Conservation (phyloP, 2,113 vertebrate species). For the Ciconia maguari region DNA sequence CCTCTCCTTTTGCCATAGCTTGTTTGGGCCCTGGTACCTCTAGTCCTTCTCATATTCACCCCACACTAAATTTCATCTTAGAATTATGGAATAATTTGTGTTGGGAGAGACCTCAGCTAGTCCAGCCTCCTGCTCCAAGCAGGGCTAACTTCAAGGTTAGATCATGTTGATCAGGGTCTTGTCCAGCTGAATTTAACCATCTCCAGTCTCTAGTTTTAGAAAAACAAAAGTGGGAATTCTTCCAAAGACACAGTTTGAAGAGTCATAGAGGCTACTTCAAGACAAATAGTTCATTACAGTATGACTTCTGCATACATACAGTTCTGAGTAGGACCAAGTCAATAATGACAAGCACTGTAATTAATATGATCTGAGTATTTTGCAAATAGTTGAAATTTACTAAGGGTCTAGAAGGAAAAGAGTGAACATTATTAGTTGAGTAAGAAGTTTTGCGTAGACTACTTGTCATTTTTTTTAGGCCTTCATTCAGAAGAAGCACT, state of each 20-base stretch:
- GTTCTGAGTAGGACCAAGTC: not conserved
- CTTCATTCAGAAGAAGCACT: not conserved
- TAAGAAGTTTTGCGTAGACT: not conserved
- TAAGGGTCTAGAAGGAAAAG: not conserved
- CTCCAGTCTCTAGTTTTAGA: not conserved
- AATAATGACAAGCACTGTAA: not conserved
- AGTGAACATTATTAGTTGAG: not conserved
- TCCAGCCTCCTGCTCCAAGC: not conserved
- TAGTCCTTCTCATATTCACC: not conserved
- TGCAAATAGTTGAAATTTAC: not conserved
- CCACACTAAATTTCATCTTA: not conserved
- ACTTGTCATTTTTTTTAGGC: not conserved
- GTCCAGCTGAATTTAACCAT: not conserved
- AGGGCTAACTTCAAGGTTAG: not conserved
- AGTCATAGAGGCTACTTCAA: not conserved
- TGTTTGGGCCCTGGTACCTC: not conserved
- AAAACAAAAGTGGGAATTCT: not conserved
- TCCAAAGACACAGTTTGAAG: not conserved
- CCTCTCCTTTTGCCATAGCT: not conserved
- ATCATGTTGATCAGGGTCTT: fast-evolving
- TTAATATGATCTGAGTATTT: not conserved
- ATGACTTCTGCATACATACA: not conserved
- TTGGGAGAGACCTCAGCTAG: not conserved
- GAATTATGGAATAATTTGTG: not conserved
- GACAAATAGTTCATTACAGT: not conserved